Conservation (phyloP, 2,888 invertebrate species). For the Endotricha flammealis region DNA sequence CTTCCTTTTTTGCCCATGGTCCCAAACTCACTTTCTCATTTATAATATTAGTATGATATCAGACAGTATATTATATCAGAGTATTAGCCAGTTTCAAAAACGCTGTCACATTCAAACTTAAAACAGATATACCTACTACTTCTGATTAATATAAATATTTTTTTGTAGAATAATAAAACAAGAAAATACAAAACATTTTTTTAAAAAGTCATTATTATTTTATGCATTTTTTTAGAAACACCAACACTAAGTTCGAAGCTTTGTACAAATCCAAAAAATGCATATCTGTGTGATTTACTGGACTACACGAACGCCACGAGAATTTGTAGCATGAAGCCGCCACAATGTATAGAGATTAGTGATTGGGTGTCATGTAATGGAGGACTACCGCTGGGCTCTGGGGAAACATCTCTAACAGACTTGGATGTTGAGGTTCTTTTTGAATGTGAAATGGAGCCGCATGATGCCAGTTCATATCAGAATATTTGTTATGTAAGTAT, state of each 20-base stretch:
- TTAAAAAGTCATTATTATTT: no score
- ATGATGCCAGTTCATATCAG: conserved; percentile 42
- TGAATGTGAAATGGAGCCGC: conserved; percentile 71
- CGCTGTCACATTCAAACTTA: no score
- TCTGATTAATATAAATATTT: no score
- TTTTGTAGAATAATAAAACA: no score
- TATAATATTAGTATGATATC: no score
- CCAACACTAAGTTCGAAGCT: conserved; percentile 74
- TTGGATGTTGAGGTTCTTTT: conserved; percentile 62
- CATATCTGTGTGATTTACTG: conserved; percentile 80
- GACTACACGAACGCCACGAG: conserved; percentile 68
- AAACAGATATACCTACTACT: no score
- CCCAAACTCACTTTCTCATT: no score
- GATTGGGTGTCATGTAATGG: conserved; percentile 67
- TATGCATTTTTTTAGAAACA: conserved; percentile 69
- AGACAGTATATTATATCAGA: no score
- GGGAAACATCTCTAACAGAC: conserved; percentile 49
- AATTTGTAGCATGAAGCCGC: conserved; percentile 70
- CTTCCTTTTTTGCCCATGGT: no score
- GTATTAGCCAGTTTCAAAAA: no score
- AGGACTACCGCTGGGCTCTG: conserved; percentile 57
- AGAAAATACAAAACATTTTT: no score
- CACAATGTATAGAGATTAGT: conserved; percentile 62
- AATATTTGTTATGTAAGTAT: conserved; percentile 48
- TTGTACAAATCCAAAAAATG: conserved; percentile 75